phyloP scores from a whole-genome alignment of 2,888 invertebrate species.

The Tetanocera ferruginea region DNA sequence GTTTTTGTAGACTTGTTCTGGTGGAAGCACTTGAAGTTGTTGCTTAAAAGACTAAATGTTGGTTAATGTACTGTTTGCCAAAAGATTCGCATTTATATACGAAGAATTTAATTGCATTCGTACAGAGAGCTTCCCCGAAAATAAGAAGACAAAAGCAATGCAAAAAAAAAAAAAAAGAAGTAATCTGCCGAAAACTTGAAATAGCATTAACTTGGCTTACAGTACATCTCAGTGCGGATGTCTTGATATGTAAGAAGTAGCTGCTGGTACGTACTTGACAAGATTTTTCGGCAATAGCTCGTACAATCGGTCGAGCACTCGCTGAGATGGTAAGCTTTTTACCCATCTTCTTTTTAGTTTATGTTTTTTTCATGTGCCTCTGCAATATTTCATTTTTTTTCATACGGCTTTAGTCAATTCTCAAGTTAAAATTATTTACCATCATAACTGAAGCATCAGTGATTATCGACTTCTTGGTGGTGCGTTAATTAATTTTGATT shows the following conservation, averaged over 20 bases:
- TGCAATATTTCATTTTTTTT: background rate
- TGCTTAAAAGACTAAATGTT: slow-evolving; percentile 12
- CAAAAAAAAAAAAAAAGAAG: background rate
- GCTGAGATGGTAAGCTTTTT: too few species aligned
- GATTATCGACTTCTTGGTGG: too few species aligned
- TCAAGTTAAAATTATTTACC: background rate
- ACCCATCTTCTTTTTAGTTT: background rate
- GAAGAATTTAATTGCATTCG: slow-evolving; percentile 49
- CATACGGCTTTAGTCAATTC: background rate
- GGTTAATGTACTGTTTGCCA: slow-evolving; percentile 5
- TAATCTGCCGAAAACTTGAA: slow-evolving; percentile 27
- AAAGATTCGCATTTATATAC: slow-evolving; percentile 50
- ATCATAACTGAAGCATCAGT: too few species aligned
- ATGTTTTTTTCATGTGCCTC: background rate
- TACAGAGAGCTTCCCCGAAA: background rate
- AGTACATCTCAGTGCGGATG: slow-evolving; percentile 7
- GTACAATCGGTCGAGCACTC: too few species aligned
- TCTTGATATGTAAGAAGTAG: background rate
- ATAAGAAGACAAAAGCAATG: background rate
- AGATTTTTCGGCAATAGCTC: too few species aligned
- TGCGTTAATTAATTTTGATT: too few species aligned
- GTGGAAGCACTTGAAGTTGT: background rate
- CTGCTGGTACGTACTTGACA: too few species aligned
- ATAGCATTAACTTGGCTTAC: background rate
- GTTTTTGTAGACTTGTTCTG: slow-evolving; percentile 30